Evolutionary conservation across 2,113 vertebrate species (phyloP).

Genomic region (Xiphorhynchus elegans): DNA sequence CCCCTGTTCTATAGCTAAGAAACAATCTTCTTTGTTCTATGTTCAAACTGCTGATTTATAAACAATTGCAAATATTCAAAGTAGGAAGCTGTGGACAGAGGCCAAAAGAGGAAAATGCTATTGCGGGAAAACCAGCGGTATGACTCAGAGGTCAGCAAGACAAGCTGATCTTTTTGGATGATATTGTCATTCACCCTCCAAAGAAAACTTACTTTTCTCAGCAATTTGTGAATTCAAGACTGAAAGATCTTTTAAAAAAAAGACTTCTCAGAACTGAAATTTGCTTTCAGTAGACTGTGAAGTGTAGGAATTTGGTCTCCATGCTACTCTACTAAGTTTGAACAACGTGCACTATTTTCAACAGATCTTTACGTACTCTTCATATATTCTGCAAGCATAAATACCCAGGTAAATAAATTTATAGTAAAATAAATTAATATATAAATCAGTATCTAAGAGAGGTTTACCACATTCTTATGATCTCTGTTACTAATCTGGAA

Average conservation of each 20-base stretch:
- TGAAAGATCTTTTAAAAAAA: not conserved
- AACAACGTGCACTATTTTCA: not conserved
- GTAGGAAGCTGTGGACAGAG: not conserved
- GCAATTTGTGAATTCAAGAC: not conserved
- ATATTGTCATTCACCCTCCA: not conserved
- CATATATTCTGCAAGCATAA: not conserved
- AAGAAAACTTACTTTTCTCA: not conserved
- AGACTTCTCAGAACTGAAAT: not conserved
- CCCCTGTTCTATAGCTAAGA: not conserved
- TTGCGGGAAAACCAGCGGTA: not conserved
- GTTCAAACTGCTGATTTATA: not conserved
- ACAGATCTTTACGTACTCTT: not conserved
- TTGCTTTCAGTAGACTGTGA: not conserved
- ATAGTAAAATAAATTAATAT: not conserved
- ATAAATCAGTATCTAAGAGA: not conserved
- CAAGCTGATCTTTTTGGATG: not conserved
- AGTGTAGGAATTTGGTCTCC: not conserved
- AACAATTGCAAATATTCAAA: not conserved
- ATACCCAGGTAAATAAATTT: not conserved
- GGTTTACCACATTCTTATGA: not conserved
- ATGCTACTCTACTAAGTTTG: not conserved
- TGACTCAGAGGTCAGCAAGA: not conserved
- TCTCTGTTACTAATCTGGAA: not conserved
- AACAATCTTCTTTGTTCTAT: not conserved
- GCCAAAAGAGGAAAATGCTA: not conserved